Evolutionary conservation across 2,797 vertebrate genomes (phyloP).

Genomic region (Psittacula echo): DNA sequence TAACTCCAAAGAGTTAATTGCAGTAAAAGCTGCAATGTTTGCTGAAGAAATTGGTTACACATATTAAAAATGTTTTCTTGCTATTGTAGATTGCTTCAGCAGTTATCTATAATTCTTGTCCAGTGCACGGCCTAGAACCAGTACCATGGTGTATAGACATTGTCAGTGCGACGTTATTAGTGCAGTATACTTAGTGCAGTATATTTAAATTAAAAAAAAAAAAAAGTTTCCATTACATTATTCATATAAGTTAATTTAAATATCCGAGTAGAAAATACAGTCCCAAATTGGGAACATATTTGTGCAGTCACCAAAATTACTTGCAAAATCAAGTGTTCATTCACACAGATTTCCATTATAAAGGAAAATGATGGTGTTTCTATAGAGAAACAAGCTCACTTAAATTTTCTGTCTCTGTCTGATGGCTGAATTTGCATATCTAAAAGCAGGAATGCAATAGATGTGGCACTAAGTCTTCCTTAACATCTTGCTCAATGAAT

Average conservation of each 20-base stretch:
- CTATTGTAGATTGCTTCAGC: not conserved
- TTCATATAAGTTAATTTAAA: not conserved
- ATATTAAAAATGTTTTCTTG: not conserved
- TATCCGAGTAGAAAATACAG: not conserved
- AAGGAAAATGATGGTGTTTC: not conserved
- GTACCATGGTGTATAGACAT: not conserved
- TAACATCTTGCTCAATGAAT: not conserved
- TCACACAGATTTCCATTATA: not conserved
- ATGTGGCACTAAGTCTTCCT: not conserved
- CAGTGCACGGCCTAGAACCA: not conserved
- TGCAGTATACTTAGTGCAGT: not conserved
- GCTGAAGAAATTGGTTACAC: not conserved
- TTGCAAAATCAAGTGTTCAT: slow-evolving; percentile 25
- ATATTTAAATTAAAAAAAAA: not conserved
- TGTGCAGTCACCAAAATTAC: not conserved
- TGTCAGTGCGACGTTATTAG: not conserved
- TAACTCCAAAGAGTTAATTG: not conserved
- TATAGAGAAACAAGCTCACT: not conserved
- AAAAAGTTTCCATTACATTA: not conserved
- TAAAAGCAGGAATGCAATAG: not conserved
- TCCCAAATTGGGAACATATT: not conserved
- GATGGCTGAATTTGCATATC: not conserved
- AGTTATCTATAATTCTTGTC: not conserved
- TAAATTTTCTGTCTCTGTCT: not conserved
- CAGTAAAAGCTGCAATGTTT: not conserved